These are phyloP conservation scores for Homalodisca vitripennis DNA, from an alignment of 1,140 invertebrate genomes.

Conservation along the genomic window DNA sequence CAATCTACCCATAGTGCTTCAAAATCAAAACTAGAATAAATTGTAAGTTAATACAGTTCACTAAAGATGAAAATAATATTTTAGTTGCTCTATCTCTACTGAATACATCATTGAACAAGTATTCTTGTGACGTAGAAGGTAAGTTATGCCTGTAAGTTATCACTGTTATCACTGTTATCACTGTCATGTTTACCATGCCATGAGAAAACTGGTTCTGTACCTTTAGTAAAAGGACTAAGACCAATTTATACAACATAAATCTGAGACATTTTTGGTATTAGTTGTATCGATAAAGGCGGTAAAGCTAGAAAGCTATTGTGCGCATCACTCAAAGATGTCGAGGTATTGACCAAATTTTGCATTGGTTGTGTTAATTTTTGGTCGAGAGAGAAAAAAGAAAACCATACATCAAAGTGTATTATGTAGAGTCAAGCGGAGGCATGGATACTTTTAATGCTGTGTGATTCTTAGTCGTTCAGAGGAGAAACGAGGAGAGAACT, in stretches of 20 bases:
- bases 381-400: neutral
- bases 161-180: too few relatives aligned
- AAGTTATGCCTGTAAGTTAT: too few relatives aligned
- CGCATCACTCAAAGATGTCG: neutral
- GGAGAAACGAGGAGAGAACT: neutral
- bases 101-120: conserved; percentile 13
- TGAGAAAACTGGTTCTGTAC: neutral
- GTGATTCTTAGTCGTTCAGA: neutral
- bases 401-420: neutral
- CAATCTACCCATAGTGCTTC: conserved; percentile 14
- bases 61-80: neutral
- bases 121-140: neutral
- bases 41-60: conserved; percentile 8
- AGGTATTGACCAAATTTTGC: neutral
- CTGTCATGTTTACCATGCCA: conserved; percentile 16
- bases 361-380: neutral
- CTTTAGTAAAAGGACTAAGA: conserved; percentile 1
- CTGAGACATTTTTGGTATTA: neutral
- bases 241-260: conserved; percentile 10
- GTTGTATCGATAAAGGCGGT: conserved; percentile 10
- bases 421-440: too few relatives aligned
- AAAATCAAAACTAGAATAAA: conserved; percentile 10
- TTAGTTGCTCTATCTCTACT: neutral
- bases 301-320: neutral
- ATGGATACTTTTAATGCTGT: neutral